These are phyloP conservation scores for Trachelus stipa DNA, from an alignment of 2,888 invertebrate species.

Conservation along the genomic window DNA sequence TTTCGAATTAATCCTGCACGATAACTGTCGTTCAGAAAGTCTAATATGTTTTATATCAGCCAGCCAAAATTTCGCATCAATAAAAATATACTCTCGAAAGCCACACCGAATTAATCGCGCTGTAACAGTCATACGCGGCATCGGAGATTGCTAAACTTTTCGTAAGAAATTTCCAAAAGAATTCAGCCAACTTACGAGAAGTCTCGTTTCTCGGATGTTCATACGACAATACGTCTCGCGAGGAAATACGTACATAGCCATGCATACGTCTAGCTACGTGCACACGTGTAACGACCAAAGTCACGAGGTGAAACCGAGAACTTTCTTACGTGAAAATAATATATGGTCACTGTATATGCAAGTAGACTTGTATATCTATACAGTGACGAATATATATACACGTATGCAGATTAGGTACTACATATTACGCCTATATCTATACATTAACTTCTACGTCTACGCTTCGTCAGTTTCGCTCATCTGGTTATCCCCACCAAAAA, in stretches of 20 bases:
- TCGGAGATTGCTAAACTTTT: background rate
- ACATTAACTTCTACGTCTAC: background rate
- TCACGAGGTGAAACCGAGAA: constrained; percentile 29
- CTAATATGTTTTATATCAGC: too few species aligned
- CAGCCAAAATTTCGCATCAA: too few species aligned
- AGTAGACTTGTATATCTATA: constrained; percentile 17
- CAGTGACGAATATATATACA: background rate
- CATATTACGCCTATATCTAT: background rate
- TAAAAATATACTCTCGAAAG: too few species aligned
- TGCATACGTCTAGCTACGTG: background rate
- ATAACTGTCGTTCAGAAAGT: background rate
- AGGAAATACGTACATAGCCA: background rate
- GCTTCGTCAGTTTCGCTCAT: constrained; percentile 2
- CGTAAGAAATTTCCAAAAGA: background rate
- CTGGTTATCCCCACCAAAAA: background rate
- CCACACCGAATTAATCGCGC: background rate
- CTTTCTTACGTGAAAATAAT: constrained; percentile 42
- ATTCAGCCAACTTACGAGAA: background rate
- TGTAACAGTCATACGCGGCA: background rate
- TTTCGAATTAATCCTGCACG: background rate
- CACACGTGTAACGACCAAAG: background rate
- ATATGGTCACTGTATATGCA: constrained; percentile 17
- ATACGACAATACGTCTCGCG: background rate
- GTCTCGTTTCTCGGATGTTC: background rate
- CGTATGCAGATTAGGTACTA: background rate